Base-by-base conservation (phyloP, 1,140 invertebrate species). In the Cotesia typhae region DNA sequence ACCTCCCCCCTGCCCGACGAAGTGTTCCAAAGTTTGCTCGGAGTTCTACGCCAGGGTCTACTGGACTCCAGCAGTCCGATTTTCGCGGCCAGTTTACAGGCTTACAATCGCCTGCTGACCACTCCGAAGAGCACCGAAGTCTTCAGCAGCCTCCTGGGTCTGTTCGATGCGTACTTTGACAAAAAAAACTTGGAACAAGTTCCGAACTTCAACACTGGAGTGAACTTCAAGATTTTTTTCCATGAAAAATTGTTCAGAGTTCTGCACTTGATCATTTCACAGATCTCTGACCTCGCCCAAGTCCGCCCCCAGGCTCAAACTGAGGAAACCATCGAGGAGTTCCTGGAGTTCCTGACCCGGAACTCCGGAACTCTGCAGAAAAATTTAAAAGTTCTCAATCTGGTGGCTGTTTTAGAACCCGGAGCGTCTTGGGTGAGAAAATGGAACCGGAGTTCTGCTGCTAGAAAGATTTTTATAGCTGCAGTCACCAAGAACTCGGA, bases 241-340 rank as follows among this genome's bases (percentile, higher is more conserved):
- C 85, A 87, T 37, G 85, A 87, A 67, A 86, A 84, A 78, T 66
- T 87, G 5, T 79, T 84, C 67, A 76, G 83, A 10, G 73, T 86
- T 38, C 81, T 85, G 75, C 51, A 81, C 55, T 51, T 87, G 20
- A 79, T 84, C 41, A 53, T 87, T 4, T 69, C 66, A 4, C 77
- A 83, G 70, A 78, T 59, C 4, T 67, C 75, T 36, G 84, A 87
- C 57, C 84, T 81, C 70, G 72, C 60, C 9, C 64, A 28, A 28
- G 28, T 28, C 3, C 28, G 28, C 28, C 28, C 28, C 3, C 28
- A 28, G 2, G 28, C 28, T 28, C 28, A 28, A 28, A 3, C 80
- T 4, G 86, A 87, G 66, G 85, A 87, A 14, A 79, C 82, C 65
- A 78, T 85, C 57, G 85, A 87, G 63, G 78, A 83, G 59, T 87